phyloP scores from a whole-genome alignment of 2,797 vertebrate genomes.

The Xenentodon cancila region DNA sequence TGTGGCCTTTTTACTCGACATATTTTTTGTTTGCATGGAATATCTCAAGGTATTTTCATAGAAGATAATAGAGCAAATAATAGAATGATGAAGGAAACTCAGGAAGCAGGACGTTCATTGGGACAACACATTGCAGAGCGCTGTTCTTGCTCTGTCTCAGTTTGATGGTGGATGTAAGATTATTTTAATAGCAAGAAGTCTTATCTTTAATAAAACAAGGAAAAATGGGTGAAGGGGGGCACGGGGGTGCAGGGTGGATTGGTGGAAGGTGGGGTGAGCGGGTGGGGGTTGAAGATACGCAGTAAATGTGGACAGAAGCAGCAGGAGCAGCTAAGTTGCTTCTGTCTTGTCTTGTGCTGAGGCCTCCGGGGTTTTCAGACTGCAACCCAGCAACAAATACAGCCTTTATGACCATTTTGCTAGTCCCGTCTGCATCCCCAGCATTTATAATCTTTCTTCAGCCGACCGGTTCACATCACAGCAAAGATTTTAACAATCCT shows the following conservation, averaged over 20 bases:
- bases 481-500: conserved; percentile 41
- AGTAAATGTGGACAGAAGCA: conserved; percentile 32
- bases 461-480: conserved; percentile 37
- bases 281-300: conserved; percentile 26
- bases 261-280: too few species aligned
- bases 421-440: conserved; percentile 54
- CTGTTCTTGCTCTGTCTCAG: conserved; percentile 12
- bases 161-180: conserved; percentile 17
- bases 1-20: too few species aligned
- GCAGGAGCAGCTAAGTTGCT: conserved; percentile 31
- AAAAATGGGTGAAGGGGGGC: conserved; percentile 22
- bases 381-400: conserved; percentile 56
- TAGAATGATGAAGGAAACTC: too few species aligned
- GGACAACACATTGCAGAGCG: conserved; percentile 7
- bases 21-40: too few species aligned
- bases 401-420: conserved; percentile 62
- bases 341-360: conserved; percentile 29
- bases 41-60: neutral
- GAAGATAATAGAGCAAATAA: neutral
- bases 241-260: too few species aligned
- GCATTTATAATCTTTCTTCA: conserved; percentile 52
- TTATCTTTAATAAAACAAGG: too few species aligned
- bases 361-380: conserved; percentile 56
- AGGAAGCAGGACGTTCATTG: conserved; percentile 29
- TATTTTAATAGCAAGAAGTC: conserved; percentile 28